A percentile compares a stretch with the other conserved stretches of the same genome.
Conservation (phyloP, 2,113 vertebrate species). For the Megaptera novaeangliae region DNA sequence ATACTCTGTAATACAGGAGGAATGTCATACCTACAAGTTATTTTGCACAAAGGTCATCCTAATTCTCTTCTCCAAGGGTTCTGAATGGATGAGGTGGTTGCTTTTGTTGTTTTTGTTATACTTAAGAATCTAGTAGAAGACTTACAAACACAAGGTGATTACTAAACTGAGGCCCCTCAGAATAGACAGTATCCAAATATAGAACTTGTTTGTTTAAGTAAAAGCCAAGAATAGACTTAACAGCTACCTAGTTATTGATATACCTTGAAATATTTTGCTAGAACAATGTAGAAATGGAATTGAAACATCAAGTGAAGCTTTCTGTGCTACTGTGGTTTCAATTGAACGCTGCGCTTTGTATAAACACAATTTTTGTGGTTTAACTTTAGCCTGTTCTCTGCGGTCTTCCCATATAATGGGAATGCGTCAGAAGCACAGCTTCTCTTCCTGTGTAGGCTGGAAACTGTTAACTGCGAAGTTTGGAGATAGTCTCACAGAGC, state of each 20-base stretch:
- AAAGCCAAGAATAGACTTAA: background rate
- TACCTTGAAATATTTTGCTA: background rate
- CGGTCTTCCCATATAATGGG: constrained; percentile 2
- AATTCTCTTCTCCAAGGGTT: background rate
- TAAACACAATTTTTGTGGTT: constrained; percentile 32
- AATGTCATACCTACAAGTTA: background rate
- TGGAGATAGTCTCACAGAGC: constrained; percentile 36
- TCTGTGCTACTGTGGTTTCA: constrained; percentile 3
- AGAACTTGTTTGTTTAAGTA: background rate
- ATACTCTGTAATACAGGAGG: background rate
- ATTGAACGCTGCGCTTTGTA: background rate
- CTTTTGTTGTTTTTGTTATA: background rate
- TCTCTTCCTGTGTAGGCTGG: constrained; percentile 54
- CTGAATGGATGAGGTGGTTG: background rate
- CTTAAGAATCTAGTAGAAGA: background rate
- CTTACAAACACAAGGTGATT: background rate
- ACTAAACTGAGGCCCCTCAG: background rate
- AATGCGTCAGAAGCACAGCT: constrained; percentile 43
- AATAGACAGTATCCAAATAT: background rate
- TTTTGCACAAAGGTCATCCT: background rate
- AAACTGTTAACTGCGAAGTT: constrained; percentile 55
- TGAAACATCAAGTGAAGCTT: constrained; percentile 13
- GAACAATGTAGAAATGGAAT: constrained; percentile 11
- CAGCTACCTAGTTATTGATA: background rate
- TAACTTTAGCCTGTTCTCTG: constrained; percentile 44